A percentile compares a stretch with the other conserved stretches of the same genome.
Evolutionary conservation across 35 echinoderm and acorn worm species (phyloP).

Genomic region (Ophioderma brevispina): DNA sequence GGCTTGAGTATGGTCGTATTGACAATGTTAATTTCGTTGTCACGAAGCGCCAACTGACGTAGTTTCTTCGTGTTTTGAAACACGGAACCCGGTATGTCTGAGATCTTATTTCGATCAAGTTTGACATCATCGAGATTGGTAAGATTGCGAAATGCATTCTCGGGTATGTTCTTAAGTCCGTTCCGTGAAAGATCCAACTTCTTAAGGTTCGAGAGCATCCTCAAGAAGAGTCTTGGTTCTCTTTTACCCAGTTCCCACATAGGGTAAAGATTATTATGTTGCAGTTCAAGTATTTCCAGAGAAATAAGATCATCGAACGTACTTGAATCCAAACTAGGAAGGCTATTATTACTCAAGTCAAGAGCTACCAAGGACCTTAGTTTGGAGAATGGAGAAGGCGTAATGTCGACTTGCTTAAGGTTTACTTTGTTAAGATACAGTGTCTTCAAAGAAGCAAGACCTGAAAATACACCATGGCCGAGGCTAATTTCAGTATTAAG

Average conservation of each 20-base stretch:
- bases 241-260: slow-evolving; percentile 54
- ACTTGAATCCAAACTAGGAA: slow-evolving; percentile 38
- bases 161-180: slow-evolving; percentile 59
- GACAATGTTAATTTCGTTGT: slow-evolving; percentile 60
- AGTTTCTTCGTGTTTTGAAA: slow-evolving; percentile 39
- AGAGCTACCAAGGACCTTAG: slow-evolving; percentile 34
- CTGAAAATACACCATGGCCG: slow-evolving; percentile 34
- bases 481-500: slow-evolving; percentile 43
- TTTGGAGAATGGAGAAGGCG: slow-evolving; percentile 63
- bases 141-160: slow-evolving; percentile 27
- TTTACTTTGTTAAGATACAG: slow-evolving; percentile 63
- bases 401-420: slow-evolving; percentile 21
- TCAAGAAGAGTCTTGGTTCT: slow-evolving; percentile 12
- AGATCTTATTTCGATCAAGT: slow-evolving; percentile 55
- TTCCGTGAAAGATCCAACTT: slow-evolving; percentile 71
- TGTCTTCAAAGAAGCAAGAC: slow-evolving; percentile 28
- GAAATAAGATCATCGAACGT: slow-evolving; percentile 38
- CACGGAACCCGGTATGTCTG: slow-evolving; percentile 6
- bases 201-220: slow-evolving; percentile 33
- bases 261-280: slow-evolving; percentile 67
- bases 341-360: slow-evolving; percentile 89
- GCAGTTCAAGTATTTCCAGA: slow-evolving; percentile 68
- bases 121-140: slow-evolving; percentile 29
- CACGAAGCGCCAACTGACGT: slow-evolving; percentile 32
- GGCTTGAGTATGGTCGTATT: slow-evolving; percentile 51